These are phyloP conservation scores for Ennomos erosarius DNA, from an alignment of 2,888 invertebrate genomes.

Conservation along the genomic window DNA sequence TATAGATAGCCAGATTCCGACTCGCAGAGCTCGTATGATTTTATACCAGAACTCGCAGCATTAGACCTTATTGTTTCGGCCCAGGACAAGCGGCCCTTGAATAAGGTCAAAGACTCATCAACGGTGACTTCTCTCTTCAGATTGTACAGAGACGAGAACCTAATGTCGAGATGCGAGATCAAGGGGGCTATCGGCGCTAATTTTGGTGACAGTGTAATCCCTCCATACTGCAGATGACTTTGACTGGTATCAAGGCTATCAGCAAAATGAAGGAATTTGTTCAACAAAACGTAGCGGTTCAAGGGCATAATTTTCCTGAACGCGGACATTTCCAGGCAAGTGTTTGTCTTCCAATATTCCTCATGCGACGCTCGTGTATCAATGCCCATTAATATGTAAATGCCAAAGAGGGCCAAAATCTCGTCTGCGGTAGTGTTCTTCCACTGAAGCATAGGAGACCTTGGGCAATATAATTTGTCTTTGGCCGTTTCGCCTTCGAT, in stretches of 20 bases:
- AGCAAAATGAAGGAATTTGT: slow-evolving; percentile 32
- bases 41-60: slow-evolving; percentile 36
- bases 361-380: slow-evolving; percentile 15
- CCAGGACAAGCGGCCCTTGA: slow-evolving; percentile 39
- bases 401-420: slow-evolving; percentile 33
- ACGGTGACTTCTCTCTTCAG: slow-evolving; percentile 26
- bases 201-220: slow-evolving; percentile 27
- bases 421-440: not conserved
- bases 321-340: slow-evolving; percentile 27
- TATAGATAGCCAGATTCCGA: slow-evolving; percentile 36
- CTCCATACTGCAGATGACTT: slow-evolving; percentile 6
- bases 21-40: slow-evolving; percentile 43
- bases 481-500: slow-evolving; percentile 19
- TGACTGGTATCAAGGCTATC: slow-evolving; percentile 2
- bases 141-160: slow-evolving; percentile 10
- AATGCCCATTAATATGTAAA: slow-evolving; percentile 41
- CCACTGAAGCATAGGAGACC: slow-evolving; percentile 33
- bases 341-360: slow-evolving; percentile 35
- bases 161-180: not conserved
- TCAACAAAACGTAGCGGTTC: slow-evolving; percentile 34
- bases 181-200: slow-evolving; percentile 23
- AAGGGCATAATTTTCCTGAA: slow-evolving; percentile 33
- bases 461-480: not conserved
- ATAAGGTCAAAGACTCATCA: slow-evolving; percentile 43
- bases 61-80: slow-evolving; percentile 35